Evolutionary conservation across 2,113 vertebrate genomes (phyloP).

Genomic region (crab-eating macaque (Macaca fascicularis)): T2T-MFA8v1.1 NC_088391.1:33400501-33401000

Average conservation of each 20-base stretch:
- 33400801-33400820: conserved; percentile 60
- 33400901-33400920: conserved; percentile 64
- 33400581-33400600: neutral
- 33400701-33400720: conserved; percentile 9
- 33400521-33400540: neutral
- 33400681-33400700: conserved; percentile 27
- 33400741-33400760: conserved; percentile 56
- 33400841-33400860: conserved; percentile 54
- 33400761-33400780: conserved; percentile 54
- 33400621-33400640: neutral
- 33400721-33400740: conserved; percentile 27
- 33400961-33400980: conserved; percentile 41
- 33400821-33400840: conserved; percentile 62
- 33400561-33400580: neutral
- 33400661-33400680: neutral
- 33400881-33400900: neutral
- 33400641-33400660: neutral
- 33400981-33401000: conserved; percentile 42
- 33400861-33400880: neutral
- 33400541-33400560: neutral
- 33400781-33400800: conserved; percentile 35
- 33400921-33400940: conserved; percentile 66
- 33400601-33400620: neutral
- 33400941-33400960: conserved; percentile 70
- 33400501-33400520: neutral